Base-by-base conservation (phyloP, 2,113 vertebrate species). In the Pelmatolapia mariae region DNA sequence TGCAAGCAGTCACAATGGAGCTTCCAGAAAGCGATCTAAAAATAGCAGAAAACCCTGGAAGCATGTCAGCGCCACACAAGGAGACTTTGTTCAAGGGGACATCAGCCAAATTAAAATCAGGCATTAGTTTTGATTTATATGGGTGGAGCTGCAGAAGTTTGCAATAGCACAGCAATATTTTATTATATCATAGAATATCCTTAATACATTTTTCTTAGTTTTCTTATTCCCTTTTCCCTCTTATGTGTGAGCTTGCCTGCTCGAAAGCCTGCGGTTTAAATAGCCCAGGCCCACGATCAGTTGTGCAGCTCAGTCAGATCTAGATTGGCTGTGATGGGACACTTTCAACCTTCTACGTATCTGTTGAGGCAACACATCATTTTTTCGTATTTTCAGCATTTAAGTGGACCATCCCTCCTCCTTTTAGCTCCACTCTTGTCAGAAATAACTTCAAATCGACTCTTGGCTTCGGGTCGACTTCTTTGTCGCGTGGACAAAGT, bases 401-500 rank as follows among this genome's bases (percentile, higher is more conserved):
- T 81, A 78, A 89, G 82, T 33, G 73, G 79, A 84, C 61, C 61
- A 22, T 50, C 56, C 9, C 61, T 29, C 26, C 47, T n/a, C 29
- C 26, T 81, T 73, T 57, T 40, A 83, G 89, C 89, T 87, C 73
- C 26, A 1, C 80, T 84, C 61, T 71, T 16, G 45, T 78, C 50
- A 47, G 84, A 87, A 79, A 87, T 73, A 76, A 84, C 82, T 91
- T 86, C 50, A 88, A 82, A 88, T 86, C 12, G 18, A 38, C 86
- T 84, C 80, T 87, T 66, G 53, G 80, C 82, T 56, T 2, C 1
- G 10, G 26, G 43, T 78, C 10, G 29, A 7, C 71, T 26, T 31
- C 86, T 92, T 89, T 93, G 87, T 90, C 57, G 54, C 57, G 10
- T 5, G 82, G 88, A 87, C 89, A 89, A 87, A 86, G 73, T 89